Conservation (phyloP, 2,113 vertebrate genomes). For the Cathartes aura region DNA sequence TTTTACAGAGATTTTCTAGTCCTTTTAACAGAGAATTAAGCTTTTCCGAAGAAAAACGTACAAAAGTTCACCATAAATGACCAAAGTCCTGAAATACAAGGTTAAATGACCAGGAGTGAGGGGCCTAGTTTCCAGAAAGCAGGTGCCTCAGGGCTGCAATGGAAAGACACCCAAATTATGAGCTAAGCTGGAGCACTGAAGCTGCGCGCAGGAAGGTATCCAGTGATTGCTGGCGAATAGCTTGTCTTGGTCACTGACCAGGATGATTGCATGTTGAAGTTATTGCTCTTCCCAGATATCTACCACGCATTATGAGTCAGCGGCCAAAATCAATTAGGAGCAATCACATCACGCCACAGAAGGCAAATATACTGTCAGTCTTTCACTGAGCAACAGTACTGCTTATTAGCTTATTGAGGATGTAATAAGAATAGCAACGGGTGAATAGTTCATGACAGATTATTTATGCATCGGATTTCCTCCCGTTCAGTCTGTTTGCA, state of each 20-base stretch:
- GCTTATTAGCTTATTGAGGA: neutral
- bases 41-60: neutral
- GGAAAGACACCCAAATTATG: neutral
- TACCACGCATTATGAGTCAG: neutral
- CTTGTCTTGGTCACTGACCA: slow-evolving; percentile 55
- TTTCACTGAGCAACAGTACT: neutral
- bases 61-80: neutral
- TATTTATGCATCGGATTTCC: neutral
- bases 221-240: slow-evolving; percentile 44
- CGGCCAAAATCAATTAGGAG: slow-evolving; percentile 48
- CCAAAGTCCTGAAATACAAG: neutral
- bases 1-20: neutral
- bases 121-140: neutral
- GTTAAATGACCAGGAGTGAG: neutral
- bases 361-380: neutral
- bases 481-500: neutral
- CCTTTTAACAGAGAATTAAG: neutral
- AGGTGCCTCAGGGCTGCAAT: neutral
- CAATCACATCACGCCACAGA: neutral
- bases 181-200: neutral
- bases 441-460: slow-evolving; percentile 10
- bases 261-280: slow-evolving; percentile 67
- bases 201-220: neutral
- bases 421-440: neutral
- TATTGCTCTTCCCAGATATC: slow-evolving; percentile 59